Conservation (phyloP, 2,797 vertebrate species). For the Pogoniulus pusillus region DNA sequence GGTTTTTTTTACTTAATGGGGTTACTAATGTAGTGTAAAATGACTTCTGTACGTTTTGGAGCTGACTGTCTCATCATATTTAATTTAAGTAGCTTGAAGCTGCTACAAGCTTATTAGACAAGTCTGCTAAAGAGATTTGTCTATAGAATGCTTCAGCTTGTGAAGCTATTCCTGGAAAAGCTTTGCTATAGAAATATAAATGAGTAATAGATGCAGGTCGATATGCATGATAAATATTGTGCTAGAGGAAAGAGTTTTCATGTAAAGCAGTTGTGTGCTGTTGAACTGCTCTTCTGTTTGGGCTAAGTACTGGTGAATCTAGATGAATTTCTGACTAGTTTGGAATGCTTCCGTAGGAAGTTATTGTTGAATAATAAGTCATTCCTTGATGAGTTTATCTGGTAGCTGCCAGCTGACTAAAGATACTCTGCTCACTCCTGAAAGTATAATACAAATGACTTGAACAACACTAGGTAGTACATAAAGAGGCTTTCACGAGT, state of each 20-base stretch:
- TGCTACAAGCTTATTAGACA: conserved; percentile 23
- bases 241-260: not conserved
- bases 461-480: not conserved
- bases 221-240: not conserved
- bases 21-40: not conserved
- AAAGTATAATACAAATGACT: not conserved
- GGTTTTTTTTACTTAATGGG: not conserved
- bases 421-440: not conserved
- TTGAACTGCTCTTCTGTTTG: conserved; percentile 11
- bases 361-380: not conserved
- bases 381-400: not conserved
- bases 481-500: conserved; percentile 5
- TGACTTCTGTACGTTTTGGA: not conserved
- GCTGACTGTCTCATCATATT: not conserved
- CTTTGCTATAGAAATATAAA: not conserved
- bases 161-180: conserved; percentile 37
- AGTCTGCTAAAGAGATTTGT: conserved; percentile 36
- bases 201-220: not conserved
- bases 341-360: conserved; percentile 3
- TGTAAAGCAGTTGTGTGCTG: not conserved
- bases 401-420: not conserved
- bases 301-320: not conserved
- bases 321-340: not conserved
- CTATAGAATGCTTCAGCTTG: not conserved
- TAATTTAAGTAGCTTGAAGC: conserved; percentile 18